Evolutionary conservation across 2,113 vertebrate genomes (phyloP).

Genomic region (Solea senegalensis): DNA sequence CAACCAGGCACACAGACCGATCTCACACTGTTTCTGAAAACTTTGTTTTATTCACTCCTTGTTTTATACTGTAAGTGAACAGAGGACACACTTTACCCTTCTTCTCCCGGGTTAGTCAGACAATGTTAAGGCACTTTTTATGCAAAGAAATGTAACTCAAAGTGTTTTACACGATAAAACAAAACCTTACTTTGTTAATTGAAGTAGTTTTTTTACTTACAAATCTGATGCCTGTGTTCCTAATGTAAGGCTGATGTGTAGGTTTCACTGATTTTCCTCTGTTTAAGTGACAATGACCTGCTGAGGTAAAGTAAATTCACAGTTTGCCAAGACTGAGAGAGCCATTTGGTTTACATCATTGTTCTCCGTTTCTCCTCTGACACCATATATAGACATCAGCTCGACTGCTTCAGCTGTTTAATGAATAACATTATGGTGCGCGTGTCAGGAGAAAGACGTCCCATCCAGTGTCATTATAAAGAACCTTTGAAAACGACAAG

Average conservation of each 20-base stretch:
- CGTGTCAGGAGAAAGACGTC: background rate
- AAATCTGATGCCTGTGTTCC: background rate
- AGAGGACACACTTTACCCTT: no score
- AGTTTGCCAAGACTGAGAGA: conserved; percentile 20
- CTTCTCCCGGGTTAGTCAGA: no score
- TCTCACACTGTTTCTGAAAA: background rate
- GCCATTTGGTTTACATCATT: conserved; percentile 27
- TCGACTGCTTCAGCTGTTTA: conserved; percentile 16
- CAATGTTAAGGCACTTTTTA: no score
- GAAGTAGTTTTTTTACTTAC: background rate
- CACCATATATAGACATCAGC: conserved; percentile 51
- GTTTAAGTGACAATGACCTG: background rate
- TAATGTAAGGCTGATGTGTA: background rate
- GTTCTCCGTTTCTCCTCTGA: conserved; percentile 22
- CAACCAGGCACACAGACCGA: background rate
- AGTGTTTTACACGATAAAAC: no score
- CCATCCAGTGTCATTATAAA: no score
- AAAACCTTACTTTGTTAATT: no score
- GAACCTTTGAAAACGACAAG: no score
- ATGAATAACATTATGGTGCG: conserved; percentile 1
- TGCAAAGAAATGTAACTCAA: no score
- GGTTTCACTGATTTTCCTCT: background rate
- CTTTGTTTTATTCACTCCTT: conserved; percentile 6
- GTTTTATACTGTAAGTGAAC: background rate
- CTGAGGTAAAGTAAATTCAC: background rate